Percentiles rank a stretch among this genome's conserved stretches.
These are phyloP conservation scores for Elgaria multicarinata DNA, from an alignment of 2,113 vertebrate genomes.

Conservation along the genomic window DNA sequence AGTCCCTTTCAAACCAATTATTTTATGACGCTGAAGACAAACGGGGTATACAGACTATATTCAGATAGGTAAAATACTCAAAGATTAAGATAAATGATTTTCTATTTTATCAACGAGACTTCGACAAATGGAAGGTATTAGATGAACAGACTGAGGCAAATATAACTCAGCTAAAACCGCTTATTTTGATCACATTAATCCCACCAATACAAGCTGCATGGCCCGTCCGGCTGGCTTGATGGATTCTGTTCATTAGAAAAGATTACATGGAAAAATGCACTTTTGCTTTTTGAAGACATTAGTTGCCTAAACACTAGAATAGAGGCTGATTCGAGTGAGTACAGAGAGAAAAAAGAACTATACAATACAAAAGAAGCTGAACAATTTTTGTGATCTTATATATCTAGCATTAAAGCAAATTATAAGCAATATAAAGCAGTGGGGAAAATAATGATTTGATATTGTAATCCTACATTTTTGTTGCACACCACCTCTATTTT, in stretches of 20 bases:
- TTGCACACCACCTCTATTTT: background rate
- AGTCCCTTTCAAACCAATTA: background rate
- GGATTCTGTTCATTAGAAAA: background rate
- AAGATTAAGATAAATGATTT: background rate
- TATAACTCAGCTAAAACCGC: background rate
- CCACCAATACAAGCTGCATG: background rate
- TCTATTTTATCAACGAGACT: background rate
- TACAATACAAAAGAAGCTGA: background rate
- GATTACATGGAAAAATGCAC: background rate
- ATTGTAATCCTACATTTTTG: background rate
- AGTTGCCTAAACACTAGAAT: fast-evolving
- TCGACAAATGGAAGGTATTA: background rate
- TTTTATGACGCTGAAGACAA: too few relatives aligned
- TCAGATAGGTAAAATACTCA: fast-evolving
- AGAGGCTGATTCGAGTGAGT: background rate
- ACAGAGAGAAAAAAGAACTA: background rate
- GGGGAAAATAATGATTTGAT: background rate
- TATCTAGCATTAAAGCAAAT: background rate
- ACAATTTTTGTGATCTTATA: background rate
- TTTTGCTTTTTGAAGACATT: background rate
- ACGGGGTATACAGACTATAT: background rate
- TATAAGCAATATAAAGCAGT: too few relatives aligned
- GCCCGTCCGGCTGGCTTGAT: background rate
- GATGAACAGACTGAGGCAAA: background rate
- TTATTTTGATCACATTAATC: background rate